phyloP scores from a whole-genome alignment of 1,140 invertebrate species.

The Stegodyphus mimosarum region DNA sequence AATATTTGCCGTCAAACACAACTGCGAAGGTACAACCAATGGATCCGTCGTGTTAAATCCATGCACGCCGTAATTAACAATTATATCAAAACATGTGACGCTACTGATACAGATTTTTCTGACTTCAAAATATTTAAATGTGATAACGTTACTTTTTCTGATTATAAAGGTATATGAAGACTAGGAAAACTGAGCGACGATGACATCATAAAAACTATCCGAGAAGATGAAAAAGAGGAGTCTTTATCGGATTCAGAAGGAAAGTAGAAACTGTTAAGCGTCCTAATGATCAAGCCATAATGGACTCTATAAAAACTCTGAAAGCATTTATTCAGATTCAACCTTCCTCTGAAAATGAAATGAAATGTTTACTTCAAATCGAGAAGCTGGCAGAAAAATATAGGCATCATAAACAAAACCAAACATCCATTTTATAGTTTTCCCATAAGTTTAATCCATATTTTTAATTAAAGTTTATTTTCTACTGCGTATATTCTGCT shows the following conservation, averaged over 20 bases:
- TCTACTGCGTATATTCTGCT: background rate
- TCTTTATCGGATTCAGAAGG: background rate
- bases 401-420: background rate
- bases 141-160: background rate
- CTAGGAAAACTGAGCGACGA: background rate
- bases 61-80: background rate
- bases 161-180: background rate
- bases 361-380: background rate
- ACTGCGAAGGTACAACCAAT: background rate
- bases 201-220: background rate
- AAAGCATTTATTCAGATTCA: background rate
- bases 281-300: background rate
- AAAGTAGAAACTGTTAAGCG: background rate
- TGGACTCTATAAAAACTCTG: background rate
- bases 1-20: background rate
- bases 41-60: background rate
- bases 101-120: background rate
- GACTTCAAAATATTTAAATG: background rate
- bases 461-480: background rate
- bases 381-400: background rate
- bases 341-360: background rate
- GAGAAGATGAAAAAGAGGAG: background rate
- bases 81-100: background rate
- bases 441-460: background rate
- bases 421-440: background rate